Evolutionary conservation across 2,797 vertebrate genomes (phyloP).

Genomic region (Pipistrellus pipistrellus): DNA sequence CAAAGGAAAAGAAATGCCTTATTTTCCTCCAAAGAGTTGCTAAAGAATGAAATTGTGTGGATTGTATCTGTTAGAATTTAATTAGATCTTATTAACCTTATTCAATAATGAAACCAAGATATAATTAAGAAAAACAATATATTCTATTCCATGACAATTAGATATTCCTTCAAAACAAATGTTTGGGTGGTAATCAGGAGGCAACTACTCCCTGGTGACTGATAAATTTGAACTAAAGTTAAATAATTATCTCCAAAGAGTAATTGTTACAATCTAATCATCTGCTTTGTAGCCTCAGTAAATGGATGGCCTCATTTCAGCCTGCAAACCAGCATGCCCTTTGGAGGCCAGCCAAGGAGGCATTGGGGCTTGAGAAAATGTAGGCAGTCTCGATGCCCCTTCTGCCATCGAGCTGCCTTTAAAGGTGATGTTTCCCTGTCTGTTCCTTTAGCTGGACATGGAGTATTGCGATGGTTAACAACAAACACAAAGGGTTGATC

Average conservation of each 20-base stretch:
- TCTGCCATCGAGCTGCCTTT: neutral
- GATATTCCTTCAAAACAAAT: slow-evolving; percentile 55
- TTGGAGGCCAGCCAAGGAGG: neutral
- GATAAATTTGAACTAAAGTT: slow-evolving; percentile 70
- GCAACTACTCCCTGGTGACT: slow-evolving; percentile 59
- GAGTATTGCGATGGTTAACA: neutral
- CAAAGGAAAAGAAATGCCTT: too few relatives aligned
- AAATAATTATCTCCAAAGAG: slow-evolving; percentile 80
- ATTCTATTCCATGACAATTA: neutral
- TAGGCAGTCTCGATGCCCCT: neutral
- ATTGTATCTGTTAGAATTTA: neutral
- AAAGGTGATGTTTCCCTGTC: neutral
- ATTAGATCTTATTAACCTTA: slow-evolving; percentile 36
- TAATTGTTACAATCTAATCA: slow-evolving; percentile 72
- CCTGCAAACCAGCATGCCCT: neutral
- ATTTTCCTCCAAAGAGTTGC: neutral
- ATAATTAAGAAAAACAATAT: neutral
- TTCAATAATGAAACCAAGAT: neutral
- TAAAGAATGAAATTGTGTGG: neutral
- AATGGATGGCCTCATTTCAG: neutral
- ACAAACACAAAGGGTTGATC: neutral
- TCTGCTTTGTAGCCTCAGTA: slow-evolving; percentile 53
- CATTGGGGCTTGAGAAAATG: neutral
- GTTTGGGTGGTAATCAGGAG: slow-evolving; percentile 43
- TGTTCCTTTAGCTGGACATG: neutral